phyloP scores from a whole-genome alignment of 1,140 invertebrate species.

The Homalodisca vitripennis region DNA sequence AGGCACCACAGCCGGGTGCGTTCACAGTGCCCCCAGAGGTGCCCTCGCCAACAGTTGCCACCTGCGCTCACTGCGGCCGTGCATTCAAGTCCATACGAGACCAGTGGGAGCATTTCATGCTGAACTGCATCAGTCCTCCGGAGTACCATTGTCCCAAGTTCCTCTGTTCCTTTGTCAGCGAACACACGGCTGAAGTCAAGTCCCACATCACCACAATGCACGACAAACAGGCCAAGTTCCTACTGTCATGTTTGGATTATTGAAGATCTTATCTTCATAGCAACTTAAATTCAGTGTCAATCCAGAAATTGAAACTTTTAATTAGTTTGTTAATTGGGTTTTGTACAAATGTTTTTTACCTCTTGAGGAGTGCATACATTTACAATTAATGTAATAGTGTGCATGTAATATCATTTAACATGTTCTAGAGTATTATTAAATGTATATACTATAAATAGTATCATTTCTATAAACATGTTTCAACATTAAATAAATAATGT shows the following conservation, averaged over 20 bases:
- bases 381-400: too few species aligned
- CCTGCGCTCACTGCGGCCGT: neutral
- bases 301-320: too few species aligned
- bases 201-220: slow-evolving; percentile 8
- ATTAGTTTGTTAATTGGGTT: too few species aligned
- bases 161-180: slow-evolving; percentile 18
- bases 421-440: too few species aligned
- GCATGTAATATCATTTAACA: too few species aligned
- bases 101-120: slow-evolving; percentile 16
- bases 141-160: slow-evolving; percentile 14
- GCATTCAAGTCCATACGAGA: neutral
- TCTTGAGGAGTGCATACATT: too few species aligned
- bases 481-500: too few species aligned
- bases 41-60: neutral
- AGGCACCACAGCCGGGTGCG: neutral
- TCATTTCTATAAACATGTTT: too few species aligned
- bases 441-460: too few species aligned
- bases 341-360: too few species aligned
- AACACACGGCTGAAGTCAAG: slow-evolving; percentile 14
- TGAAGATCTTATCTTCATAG: too few species aligned
- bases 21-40: neutral
- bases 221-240: slow-evolving; percentile 19
- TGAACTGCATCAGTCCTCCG: neutral
- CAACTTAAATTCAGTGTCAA: too few species aligned
- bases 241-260: slow-evolving; percentile 17